These are phyloP conservation scores for Drosophila histrio DNA, from an alignment of 2,888 invertebrate species.

Conservation along the genomic window DNA sequence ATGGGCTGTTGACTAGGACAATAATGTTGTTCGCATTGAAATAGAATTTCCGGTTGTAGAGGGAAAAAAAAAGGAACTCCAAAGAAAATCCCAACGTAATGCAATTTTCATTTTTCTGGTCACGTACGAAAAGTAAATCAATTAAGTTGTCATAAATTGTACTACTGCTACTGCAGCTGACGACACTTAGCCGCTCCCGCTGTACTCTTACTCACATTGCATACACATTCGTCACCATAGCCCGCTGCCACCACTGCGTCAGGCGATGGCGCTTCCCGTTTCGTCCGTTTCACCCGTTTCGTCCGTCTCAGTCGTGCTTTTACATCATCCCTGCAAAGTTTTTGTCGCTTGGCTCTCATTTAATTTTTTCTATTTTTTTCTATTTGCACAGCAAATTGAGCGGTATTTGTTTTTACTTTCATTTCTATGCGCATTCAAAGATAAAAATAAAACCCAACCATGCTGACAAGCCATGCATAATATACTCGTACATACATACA, in stretches of 20 bases:
- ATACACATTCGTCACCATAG: constrained; percentile 27
- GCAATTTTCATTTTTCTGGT: constrained; percentile 83
- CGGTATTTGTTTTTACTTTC: constrained; percentile 71
- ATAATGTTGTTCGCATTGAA: constrained; percentile 52
- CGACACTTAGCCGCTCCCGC: constrained; percentile 47
- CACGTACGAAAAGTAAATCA: constrained; percentile 83
- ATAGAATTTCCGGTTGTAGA: constrained; percentile 69
- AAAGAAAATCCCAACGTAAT: constrained; percentile 79
- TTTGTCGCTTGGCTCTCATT: constrained; percentile 49
- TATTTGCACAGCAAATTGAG: constrained; percentile 76
- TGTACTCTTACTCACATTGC: constrained; percentile 38
- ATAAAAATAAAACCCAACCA: constrained; percentile 3
- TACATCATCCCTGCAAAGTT: constrained; percentile 33
- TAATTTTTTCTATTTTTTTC: constrained; percentile 53
- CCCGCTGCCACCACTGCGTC: background rate
- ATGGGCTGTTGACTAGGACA: constrained; percentile 45
- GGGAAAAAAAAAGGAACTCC: constrained; percentile 39
- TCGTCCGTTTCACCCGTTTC: background rate
- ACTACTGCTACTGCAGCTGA: constrained; percentile 59
- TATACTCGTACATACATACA: background rate
- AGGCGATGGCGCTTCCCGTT: background rate
- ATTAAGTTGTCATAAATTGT: constrained; percentile 84
- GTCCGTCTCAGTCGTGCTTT: constrained; percentile 21
- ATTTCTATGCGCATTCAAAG: constrained; percentile 26
- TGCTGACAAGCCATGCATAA: background rate